Percentiles rank a stretch among this genome's conserved stretches.
phyloP scores from a whole-genome alignment of 2,888 invertebrate species.

The Patella depressa region DNA sequence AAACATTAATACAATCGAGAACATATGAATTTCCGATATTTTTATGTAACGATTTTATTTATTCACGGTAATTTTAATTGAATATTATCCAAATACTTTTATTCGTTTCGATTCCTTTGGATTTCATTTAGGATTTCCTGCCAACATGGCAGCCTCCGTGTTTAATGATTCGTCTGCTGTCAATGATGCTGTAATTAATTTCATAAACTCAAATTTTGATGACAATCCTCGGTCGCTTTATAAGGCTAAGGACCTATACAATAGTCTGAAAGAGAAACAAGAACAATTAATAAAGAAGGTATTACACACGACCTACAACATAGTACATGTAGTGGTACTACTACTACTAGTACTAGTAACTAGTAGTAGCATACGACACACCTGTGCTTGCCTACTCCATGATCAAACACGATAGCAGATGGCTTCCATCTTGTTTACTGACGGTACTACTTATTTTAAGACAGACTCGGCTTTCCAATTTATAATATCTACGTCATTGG shows the following conservation, averaged over 20 bases:
- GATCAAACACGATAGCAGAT: too few relatives aligned
- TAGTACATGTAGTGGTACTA: background rate
- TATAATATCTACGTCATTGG: too few relatives aligned
- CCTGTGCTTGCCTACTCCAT: too few relatives aligned
- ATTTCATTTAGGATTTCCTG: background rate
- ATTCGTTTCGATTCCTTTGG: too few relatives aligned
- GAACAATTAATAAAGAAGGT: conserved; percentile 52
- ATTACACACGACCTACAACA: conserved; percentile 8
- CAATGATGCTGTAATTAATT: conserved; percentile 44
- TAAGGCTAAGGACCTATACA: conserved; percentile 46
- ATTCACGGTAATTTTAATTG: too few relatives aligned
- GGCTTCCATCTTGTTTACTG: too few relatives aligned
- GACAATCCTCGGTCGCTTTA: conserved; percentile 48
- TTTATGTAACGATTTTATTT: background rate
- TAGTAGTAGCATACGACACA: too few relatives aligned
- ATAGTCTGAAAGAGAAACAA: conserved; percentile 42
- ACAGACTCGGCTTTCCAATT: too few relatives aligned
- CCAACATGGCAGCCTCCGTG: conserved; percentile 45
- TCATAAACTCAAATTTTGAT: conserved; percentile 53
- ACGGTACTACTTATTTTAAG: too few relatives aligned
- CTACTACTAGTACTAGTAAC: background rate
- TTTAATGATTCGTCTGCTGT: conserved; percentile 24
- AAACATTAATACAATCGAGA: background rate
- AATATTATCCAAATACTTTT: too few relatives aligned
- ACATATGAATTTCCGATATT: background rate